Evolutionary conservation across 1,140 invertebrate genomes (phyloP).

Genomic region (Caenorhabditis elegans): DNA sequence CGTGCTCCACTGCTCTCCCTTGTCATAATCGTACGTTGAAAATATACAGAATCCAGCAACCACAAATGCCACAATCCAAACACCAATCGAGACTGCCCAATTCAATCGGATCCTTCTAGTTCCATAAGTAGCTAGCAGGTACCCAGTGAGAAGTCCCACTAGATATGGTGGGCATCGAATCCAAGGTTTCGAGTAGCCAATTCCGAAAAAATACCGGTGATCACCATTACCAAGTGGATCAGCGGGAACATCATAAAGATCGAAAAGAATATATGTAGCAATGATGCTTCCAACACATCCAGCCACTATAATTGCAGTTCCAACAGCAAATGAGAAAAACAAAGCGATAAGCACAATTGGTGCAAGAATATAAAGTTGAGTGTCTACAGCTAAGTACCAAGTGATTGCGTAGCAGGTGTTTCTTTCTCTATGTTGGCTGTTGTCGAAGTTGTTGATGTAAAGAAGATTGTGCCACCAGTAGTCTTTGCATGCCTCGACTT

Average conservation of each 20-base stretch:
- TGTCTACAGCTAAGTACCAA: constrained; percentile 33
- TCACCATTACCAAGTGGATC: not conserved
- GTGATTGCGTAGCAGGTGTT: not conserved
- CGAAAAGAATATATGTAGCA: not conserved
- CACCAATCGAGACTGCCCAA: not conserved
- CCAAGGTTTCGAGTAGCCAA: not conserved
- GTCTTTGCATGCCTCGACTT: too few relatives aligned
- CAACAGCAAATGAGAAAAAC: not conserved
- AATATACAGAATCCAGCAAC: constrained; percentile 22
- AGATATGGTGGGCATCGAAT: not conserved
- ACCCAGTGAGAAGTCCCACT: not conserved
- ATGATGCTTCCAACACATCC: constrained; percentile 22
- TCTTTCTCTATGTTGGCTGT: too few relatives aligned
- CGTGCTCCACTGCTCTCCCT: constrained; percentile 27
- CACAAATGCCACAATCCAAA: constrained; percentile 25
- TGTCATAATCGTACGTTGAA: not conserved
- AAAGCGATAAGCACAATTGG: constrained; percentile 26
- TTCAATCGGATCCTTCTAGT: not conserved
- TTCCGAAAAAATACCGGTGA: not conserved
- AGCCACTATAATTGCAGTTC: not conserved
- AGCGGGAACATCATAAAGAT: not conserved
- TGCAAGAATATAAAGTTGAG: constrained; percentile 28
- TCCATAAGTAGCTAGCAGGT: constrained; percentile 12
- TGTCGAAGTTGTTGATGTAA: constrained; percentile 17
- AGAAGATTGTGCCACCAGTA: constrained; percentile 9